Base-by-base conservation (phyloP, 2,113 vertebrate species). In the Anoura caudifer region DNA sequence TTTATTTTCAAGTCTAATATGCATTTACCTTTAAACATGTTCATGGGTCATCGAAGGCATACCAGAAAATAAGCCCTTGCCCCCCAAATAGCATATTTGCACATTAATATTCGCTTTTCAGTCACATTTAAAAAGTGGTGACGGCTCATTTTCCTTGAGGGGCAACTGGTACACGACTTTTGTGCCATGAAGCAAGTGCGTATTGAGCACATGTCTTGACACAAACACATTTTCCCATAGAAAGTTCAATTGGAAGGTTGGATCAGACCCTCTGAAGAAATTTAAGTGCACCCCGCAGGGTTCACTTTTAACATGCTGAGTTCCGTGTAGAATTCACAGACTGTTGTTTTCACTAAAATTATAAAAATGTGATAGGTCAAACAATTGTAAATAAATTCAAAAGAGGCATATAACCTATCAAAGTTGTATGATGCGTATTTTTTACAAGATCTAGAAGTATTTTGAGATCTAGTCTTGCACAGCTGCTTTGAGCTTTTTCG, bases 71-170 rank as follows among this genome's bases (percentile, higher is more conserved):
- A 79, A 43, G 24, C 33, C 13, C 36, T 82, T 85, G 36, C 8
- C 19, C 17, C 17, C 80, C 41, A 43, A 89, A 63, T 70, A 61
- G 33, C 69, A n/a, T 75, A 92, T 83, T 85, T 79, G 4, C 24
- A 72, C 91, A 87, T 91, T 91, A 91, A 56, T 36, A 73, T 41
- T 96, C 43, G 85, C 38, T 87, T 38, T 87, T 77, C 89, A 93
- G 52, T 72, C 70, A 67, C 28, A 69, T 43, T 95, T 93, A 43
- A 87, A 86, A 95, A 87, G 65, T 69, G 17, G 24, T 38, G 17
- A 33, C 19, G 47, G 67, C 22, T 80, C 61, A 76, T 93, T 97
- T 94, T 86, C 76, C 70, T 89, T 96, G 61, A 80, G 33, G 13
- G 8, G 50, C 43, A 93, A 70, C 36, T 70, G 5, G 67, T 92